Percentiles rank a stretch among this genome's conserved stretches.
phyloP scores from a whole-genome alignment of 2,797 vertebrate species.

The Adrianichthys oophorus region DNA sequence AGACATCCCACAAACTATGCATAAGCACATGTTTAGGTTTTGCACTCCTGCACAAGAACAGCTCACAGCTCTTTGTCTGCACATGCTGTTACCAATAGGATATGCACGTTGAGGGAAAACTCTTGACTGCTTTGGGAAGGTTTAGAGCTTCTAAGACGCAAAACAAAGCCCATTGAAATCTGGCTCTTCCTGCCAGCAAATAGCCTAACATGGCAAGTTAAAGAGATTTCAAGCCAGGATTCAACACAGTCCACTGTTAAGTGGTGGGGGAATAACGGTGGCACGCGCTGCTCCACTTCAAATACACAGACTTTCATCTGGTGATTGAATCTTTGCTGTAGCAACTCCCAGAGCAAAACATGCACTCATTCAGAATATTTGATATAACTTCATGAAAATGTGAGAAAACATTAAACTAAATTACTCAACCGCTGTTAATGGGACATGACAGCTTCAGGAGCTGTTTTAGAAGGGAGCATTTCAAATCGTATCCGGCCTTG shows the following conservation, averaged over 20 bases:
- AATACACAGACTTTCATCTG: slow-evolving; percentile 66
- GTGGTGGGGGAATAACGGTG: slow-evolving; percentile 51
- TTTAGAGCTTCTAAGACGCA: slow-evolving; percentile 32
- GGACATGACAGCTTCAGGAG: slow-evolving; percentile 33
- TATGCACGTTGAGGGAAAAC: slow-evolving; percentile 9
- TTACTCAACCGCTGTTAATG: slow-evolving; percentile 58
- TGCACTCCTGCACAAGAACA: too few species aligned
- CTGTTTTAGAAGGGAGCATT: slow-evolving; percentile 21
- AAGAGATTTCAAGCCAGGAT: slow-evolving; percentile 52
- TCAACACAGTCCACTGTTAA: slow-evolving; percentile 62
- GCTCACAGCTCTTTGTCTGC: slow-evolving; percentile 3
- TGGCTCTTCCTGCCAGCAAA: slow-evolving; percentile 53
- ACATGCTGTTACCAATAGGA: slow-evolving; percentile 3
- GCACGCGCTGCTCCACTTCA: slow-evolving; percentile 55
- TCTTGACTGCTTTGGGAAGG: slow-evolving; percentile 34
- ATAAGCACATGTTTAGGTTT: too few species aligned
- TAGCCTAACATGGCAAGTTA: slow-evolving; percentile 37
- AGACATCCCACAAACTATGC: too few species aligned
- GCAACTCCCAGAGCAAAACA: slow-evolving; percentile 55
- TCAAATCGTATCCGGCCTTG: slow-evolving; percentile 21
- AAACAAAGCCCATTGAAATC: slow-evolving; percentile 37
- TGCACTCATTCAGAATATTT: slow-evolving; percentile 61
- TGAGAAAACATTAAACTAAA: slow-evolving; percentile 56
- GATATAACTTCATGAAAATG: slow-evolving; percentile 57
- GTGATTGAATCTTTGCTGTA: slow-evolving; percentile 67